Conservation (phyloP, 2,113 vertebrate genomes). For the Leuciscus idus region DNA sequence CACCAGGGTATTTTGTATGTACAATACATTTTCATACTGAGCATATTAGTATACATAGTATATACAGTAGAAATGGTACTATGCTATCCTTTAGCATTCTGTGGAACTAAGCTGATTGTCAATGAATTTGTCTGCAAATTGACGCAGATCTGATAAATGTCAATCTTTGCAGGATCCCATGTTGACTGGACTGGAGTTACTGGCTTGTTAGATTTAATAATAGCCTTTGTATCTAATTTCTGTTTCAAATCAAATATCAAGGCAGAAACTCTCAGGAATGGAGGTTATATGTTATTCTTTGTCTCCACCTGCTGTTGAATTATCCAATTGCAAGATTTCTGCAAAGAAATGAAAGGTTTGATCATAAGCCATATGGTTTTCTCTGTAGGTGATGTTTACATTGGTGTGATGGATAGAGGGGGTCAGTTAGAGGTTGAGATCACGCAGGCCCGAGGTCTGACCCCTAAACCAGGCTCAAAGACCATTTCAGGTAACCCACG, state of each 20-base stretch:
- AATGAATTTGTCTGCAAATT: neutral
- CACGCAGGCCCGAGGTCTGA: slow-evolving; percentile 91
- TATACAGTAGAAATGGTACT: neutral
- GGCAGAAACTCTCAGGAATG: slow-evolving; percentile 10
- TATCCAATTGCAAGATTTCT: slow-evolving; percentile 38
- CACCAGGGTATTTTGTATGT: no score
- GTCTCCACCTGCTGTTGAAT: slow-evolving; percentile 68
- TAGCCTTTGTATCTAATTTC: slow-evolving; percentile 19
- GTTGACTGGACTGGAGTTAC: slow-evolving; percentile 33
- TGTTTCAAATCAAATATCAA: slow-evolving; percentile 20
- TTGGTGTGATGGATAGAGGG: slow-evolving; percentile 88
- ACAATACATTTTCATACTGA: no score
- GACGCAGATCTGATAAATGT: neutral
- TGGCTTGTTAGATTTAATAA: neutral
- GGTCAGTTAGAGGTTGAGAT: slow-evolving; percentile 97
- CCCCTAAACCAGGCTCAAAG: slow-evolving; percentile 91
- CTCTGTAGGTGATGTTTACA: slow-evolving; percentile 86
- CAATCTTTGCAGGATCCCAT: neutral
- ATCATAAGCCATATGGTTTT: neutral
- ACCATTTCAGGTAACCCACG: slow-evolving; percentile 84
- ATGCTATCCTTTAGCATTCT: neutral
- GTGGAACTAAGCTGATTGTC: neutral
- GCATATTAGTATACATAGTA: neutral
- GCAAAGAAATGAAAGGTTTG: neutral
- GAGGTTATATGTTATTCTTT: slow-evolving; percentile 26